Evolutionary conservation across 2,797 vertebrate genomes (phyloP).

Genomic region (Corythornis leucogaster): DNA sequence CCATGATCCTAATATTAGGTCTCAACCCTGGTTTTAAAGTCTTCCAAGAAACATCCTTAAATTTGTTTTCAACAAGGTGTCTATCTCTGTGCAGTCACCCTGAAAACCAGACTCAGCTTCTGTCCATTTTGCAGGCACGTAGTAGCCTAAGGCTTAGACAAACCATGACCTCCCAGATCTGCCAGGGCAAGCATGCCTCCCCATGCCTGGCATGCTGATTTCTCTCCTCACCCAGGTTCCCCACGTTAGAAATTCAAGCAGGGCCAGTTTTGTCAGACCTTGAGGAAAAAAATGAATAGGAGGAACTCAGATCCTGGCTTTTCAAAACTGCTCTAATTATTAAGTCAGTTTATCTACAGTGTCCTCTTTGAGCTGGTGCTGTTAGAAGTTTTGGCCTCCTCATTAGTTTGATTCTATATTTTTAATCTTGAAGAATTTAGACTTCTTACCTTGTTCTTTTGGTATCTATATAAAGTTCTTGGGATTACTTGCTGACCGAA

Average conservation of each 20-base stretch:
- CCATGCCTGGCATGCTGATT: background rate
- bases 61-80: background rate
- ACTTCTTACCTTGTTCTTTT: background rate
- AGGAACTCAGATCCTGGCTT: background rate
- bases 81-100: background rate
- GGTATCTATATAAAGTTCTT: background rate
- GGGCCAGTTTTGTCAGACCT: constrained; percentile 18
- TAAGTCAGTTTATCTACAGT: background rate
- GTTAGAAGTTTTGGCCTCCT: background rate
- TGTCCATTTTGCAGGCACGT: background rate
- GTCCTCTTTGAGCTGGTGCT: background rate
- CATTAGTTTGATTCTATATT: background rate
- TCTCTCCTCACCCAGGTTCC: background rate
- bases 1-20: background rate
- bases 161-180: background rate
- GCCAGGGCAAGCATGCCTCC: background rate
- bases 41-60: background rate
- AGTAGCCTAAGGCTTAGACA: constrained; percentile 16
- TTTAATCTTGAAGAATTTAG: background rate
- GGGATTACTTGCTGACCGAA: background rate
- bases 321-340: background rate
- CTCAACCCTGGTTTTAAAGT: background rate
- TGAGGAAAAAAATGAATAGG: background rate
- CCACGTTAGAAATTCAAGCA: constrained; percentile 6
- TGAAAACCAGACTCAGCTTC: background rate